Evolutionary conservation across 2,888 invertebrate genomes (phyloP).

Genomic region (Litoditis marina): DNA sequence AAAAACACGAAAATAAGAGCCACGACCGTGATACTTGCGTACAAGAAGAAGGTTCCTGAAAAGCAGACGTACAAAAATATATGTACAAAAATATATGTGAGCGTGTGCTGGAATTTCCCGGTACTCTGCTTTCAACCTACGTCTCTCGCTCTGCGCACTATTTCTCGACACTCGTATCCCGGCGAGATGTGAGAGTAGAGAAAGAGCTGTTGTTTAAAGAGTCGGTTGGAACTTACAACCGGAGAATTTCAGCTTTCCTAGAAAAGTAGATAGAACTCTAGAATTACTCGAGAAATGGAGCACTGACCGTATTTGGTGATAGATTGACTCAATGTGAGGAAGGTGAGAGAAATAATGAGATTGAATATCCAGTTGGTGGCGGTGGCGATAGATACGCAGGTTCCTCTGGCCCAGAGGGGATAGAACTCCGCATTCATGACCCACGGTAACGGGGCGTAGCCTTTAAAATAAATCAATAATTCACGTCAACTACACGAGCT

Average conservation of each 20-base stretch:
- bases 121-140: too few relatives aligned
- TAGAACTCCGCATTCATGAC: conserved; percentile 68
- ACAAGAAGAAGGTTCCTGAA: conserved; percentile 67
- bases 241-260: too few relatives aligned
- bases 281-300: too few relatives aligned
- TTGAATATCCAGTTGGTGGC: conserved; percentile 66
- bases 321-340: conserved; percentile 60
- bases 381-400: conserved; percentile 56
- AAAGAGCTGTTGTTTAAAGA: too few relatives aligned
- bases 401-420: conserved; percentile 66
- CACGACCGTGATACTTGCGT: conserved; percentile 64
- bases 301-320: conserved; percentile 44
- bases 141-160: too few relatives aligned
- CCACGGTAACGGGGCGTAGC: conserved; percentile 68
- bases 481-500: conserved; percentile 20
- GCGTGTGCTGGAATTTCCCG: too few relatives aligned
- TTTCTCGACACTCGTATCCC: too few relatives aligned
- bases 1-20: conserved; percentile 64
- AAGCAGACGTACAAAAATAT: neutral
- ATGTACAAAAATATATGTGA: neutral
- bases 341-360: conserved; percentile 66
- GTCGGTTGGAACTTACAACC: too few relatives aligned
- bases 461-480: conserved; percentile 46
- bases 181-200: too few relatives aligned
- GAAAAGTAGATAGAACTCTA: too few relatives aligned